A percentile compares a stretch with the other conserved stretches of the same genome.
Conservation (phyloP, 2,797 vertebrate species). For the Cuculus canorus region DNA sequence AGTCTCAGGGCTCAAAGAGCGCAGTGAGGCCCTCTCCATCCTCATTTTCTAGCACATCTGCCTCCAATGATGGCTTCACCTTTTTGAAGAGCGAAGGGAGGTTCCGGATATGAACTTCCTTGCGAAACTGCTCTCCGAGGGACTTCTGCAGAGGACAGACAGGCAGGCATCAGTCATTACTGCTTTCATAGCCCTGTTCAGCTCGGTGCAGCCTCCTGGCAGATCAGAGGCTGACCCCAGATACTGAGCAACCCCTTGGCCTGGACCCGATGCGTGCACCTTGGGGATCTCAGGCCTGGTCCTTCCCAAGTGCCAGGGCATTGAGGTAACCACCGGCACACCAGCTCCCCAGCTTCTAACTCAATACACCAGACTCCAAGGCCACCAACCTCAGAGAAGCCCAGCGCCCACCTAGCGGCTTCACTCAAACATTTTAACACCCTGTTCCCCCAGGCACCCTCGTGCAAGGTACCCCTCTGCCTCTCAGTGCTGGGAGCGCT, state of each 20-base stretch:
- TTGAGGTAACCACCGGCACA: background rate
- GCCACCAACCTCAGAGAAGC: background rate
- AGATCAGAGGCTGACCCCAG: background rate
- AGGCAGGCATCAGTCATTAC: background rate
- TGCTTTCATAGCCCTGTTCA: background rate
- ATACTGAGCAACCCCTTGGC: background rate
- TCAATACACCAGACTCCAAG: background rate
- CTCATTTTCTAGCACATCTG: conserved; percentile 76
- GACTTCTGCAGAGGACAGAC: conserved; percentile 85
- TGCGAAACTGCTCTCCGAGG: conserved; percentile 95
- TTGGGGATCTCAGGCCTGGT: background rate
- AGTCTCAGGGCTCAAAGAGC: conserved; percentile 80
- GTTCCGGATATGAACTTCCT: conserved; percentile 98
- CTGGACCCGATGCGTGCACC: fast-evolving
- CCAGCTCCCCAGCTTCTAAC: background rate
- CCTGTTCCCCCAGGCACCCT: fast-evolving
- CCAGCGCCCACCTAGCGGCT: background rate
- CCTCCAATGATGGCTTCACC: conserved; percentile 80
- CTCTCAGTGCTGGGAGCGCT: background rate
- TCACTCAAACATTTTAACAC: background rate
- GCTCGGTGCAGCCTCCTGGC: background rate
- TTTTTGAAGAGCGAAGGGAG: conserved; percentile 96
- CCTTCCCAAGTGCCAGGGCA: background rate
- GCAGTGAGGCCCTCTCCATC: conserved; percentile 70
- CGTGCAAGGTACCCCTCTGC: background rate